Evolutionary conservation across 2,888 invertebrate genomes (phyloP), one percentile per base, ranked within the genome.

Genomic region (Drosophila conformis): DNA sequence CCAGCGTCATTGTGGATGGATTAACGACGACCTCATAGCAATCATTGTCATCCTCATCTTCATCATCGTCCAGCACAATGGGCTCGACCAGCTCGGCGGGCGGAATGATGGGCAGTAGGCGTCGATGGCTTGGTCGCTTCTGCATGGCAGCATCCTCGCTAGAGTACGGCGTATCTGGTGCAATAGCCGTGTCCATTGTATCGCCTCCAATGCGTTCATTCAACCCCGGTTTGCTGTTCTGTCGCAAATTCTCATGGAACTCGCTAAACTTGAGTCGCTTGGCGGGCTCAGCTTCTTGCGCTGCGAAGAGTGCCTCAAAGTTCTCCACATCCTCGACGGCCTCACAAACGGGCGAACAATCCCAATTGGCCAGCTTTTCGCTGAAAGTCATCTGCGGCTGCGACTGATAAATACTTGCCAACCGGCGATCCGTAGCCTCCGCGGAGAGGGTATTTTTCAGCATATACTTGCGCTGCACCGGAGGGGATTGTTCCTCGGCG

Each of bases 241-340:
- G 49, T 0, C 36, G 60, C 42, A 90, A 31, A 25, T 42, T 38
- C 3, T 83, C 74, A 8, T 60, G 68, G 33, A 90, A 90, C 4
- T 86, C 77, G 1, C 10, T 6, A 38, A 86, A 90, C 7, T 72
- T 88, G 0, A 62, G 76, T 21, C 61, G 64, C 5, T 68, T 70
- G 0, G 60, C 62, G 0, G 61, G 57, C 2, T 65, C 42, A 4
- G 83, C 72, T 77, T 93, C 92, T 0, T 83, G 75, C 11, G 83
- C 76, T 29, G 86, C 80, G 21, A 92, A 92, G 11, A 73, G 75
- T 0, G 83, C 78, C 42, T 92, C 92, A 48, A 93, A 93, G 6
- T 79, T 84, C 27, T 87, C 87, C 4, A 92, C 91, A 73, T 93
- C 93, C 38, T 93, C 93, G 2, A 93, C 90, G 57, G 90, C 92